Evolutionary conservation across 30 jellyfish, hydroid and myxozoan species (phyloP), one percentile per base, ranked within the genome.

Genomic region (Aurelia aurita): DNA sequence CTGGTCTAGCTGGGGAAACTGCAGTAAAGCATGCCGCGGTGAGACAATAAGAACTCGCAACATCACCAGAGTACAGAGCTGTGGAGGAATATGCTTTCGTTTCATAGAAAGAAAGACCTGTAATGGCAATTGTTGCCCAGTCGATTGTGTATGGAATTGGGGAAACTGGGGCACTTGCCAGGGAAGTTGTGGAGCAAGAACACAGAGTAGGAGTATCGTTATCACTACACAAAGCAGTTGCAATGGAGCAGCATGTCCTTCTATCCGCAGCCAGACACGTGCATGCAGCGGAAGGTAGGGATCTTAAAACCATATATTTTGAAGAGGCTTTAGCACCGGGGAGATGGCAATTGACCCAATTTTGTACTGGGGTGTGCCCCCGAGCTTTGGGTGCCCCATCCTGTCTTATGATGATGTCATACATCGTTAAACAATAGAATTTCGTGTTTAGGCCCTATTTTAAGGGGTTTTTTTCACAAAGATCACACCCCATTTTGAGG

Each of bases 261-360:
- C 34, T 5, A 27, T 0, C 45, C 21, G 59, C 27, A 25, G 15
- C 19, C 75, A 87, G 43, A 19, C 66, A 5, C 72, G 69, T 31
- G 3, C 66, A 13, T 87, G 96, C 76, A 59, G 20, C 45, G 28
- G 77, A 58, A 87, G 96, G 96, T 87, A 62, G 2, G 89, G 19
- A 10, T 5, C n/a, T 64, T 31, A 31, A 31, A 31, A 3, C 43
- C 2, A 2, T 5, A 2, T 31, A 31, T 31, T 5, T 3, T 31
- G 43, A 31, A 5, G 5, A 31, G 43, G 43, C 43, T 31, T 31
- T 31, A 5, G 0, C 3, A 31, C 43, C 43, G 2, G 43, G 43
- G 43, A 2, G 3, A 31, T 31, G 43, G 43, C 43, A 31, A 2
- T 31, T 31, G 43, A 31, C 43, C 43, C 43, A 31, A 31, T 31